phyloP scores from a whole-genome alignment of 2,888 invertebrate genomes.

The Chrysolina oricalcia region DNA sequence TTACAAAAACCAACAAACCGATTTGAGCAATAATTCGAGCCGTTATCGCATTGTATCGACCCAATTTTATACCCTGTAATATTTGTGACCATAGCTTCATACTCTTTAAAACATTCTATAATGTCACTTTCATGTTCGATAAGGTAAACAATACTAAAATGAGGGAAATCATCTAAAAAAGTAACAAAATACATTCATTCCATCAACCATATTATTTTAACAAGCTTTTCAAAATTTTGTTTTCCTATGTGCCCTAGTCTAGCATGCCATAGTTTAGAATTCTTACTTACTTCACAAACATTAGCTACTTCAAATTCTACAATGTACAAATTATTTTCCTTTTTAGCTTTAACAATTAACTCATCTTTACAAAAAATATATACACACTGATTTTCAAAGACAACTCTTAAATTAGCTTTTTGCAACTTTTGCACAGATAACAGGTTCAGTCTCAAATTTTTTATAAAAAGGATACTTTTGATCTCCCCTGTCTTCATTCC shows the following conservation, averaged over 20 bases:
- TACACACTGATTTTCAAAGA: constrained; percentile 28
- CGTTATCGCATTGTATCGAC: constrained; percentile 30
- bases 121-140: constrained; percentile 24
- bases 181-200: constrained; percentile 17
- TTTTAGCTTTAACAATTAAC: constrained; percentile 20
- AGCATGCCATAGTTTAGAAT: constrained; percentile 29
- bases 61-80: constrained; percentile 21
- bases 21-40: constrained; percentile 23
- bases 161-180: constrained; percentile 17
- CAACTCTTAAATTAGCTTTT: constrained; percentile 6
- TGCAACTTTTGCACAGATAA: neutral
- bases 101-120: constrained; percentile 19
- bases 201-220: constrained; percentile 32
- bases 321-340: constrained; percentile 19
- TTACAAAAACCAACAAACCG: constrained; percentile 22
- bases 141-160: constrained; percentile 25
- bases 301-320: constrained; percentile 25
- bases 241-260: constrained; percentile 32
- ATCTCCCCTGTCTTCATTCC: neutral
- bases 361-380: constrained; percentile 15
- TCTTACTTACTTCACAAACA: constrained; percentile 26
- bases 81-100: constrained; percentile 25
- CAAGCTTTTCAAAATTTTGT: constrained; percentile 25
- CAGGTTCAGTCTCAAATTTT: neutral
- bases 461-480: neutral